A percentile compares a stretch with the other conserved stretches of the same genome.
phyloP scores from a whole-genome alignment of 1,140 invertebrate species.

The Drosophila miranda region DNA sequence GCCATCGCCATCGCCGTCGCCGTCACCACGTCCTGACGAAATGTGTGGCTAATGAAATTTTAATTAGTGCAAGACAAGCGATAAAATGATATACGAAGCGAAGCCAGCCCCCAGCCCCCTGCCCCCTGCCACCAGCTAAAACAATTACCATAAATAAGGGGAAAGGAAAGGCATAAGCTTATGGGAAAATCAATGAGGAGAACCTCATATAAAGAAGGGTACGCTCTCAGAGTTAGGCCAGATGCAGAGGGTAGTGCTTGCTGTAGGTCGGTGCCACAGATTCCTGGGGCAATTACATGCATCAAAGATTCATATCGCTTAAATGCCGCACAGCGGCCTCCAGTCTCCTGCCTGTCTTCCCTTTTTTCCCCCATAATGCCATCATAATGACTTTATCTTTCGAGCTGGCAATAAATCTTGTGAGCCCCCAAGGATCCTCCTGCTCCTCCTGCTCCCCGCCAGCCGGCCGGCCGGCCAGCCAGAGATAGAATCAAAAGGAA shows the following conservation, averaged over 20 bases:
- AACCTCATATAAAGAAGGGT: not conserved
- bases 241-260: slow-evolving; percentile 23
- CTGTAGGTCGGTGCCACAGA: slow-evolving; percentile 1
- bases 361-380: slow-evolving; percentile 65
- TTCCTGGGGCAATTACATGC: slow-evolving; percentile 65
- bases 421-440: slow-evolving; percentile 45
- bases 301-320: slow-evolving; percentile 78
- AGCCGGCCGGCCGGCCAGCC: not conserved
- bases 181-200: slow-evolving; percentile 62
- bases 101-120: not conserved
- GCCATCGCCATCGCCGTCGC: slow-evolving; percentile 12
- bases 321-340: slow-evolving; percentile 60
- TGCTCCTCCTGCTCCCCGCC: too few species aligned
- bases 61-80: slow-evolving; percentile 76
- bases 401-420: slow-evolving; percentile 76
- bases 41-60: slow-evolving; percentile 74
- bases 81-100: slow-evolving; percentile 51
- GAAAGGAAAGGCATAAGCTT: slow-evolving; percentile 1
- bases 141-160: slow-evolving; percentile 61
- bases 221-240: not conserved
- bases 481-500: slow-evolving; percentile 42
- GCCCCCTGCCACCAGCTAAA: not conserved
- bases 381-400: slow-evolving; percentile 79
- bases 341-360: slow-evolving; percentile 12
- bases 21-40: slow-evolving; percentile 31